These are phyloP conservation scores for Spilosoma lubricipeda DNA, from an alignment of 2,888 invertebrate species.

Conservation along the genomic window DNA sequence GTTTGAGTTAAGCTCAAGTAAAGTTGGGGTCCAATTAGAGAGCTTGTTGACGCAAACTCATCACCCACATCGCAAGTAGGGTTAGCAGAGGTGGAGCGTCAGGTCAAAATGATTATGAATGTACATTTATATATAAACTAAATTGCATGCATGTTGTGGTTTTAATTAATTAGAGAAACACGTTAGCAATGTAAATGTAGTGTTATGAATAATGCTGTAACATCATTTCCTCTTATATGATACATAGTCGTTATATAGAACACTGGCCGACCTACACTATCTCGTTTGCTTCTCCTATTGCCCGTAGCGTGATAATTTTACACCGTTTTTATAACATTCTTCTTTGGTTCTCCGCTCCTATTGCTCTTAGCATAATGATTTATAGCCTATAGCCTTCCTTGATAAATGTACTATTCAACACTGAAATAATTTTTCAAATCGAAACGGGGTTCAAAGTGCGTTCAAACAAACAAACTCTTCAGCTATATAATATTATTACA, in stretches of 20 bases:
- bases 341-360: too few species aligned
- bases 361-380: too few species aligned
- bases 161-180: conserved; percentile 2
- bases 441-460: too few species aligned
- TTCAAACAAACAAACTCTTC: too few species aligned
- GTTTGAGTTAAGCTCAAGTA: neutral
- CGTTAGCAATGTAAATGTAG: neutral
- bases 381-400: too few species aligned
- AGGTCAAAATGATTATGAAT: neutral
- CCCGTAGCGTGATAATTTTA: too few species aligned
- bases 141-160: neutral
- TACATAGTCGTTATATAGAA: neutral
- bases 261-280: too few species aligned
- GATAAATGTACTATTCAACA: too few species aligned
- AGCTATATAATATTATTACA: too few species aligned
- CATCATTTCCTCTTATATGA: neutral
- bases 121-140: neutral
- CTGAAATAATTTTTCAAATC: too few species aligned
- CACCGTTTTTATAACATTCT: too few species aligned
- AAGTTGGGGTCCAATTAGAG: neutral
- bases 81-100: neutral
- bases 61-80: neutral
- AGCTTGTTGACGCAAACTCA: neutral
- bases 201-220: neutral
- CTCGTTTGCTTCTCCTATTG: too few species aligned